Base-by-base conservation (phyloP, 1,140 invertebrate species). In the Steinernema feltiae region DNA sequence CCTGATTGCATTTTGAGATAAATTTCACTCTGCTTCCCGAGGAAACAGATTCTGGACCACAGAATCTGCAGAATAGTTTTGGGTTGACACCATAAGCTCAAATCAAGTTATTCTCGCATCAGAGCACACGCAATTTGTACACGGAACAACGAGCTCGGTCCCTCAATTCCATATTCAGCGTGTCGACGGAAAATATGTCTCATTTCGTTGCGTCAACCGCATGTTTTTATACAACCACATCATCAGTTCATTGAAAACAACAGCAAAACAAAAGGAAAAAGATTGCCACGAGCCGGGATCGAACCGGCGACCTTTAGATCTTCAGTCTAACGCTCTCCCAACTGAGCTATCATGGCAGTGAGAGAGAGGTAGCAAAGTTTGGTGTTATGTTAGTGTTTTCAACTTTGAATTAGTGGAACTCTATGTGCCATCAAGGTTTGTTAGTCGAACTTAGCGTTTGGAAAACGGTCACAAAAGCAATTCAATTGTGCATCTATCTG, bases 301-400 rank as follows among this genome's bases (percentile, higher is more conserved):
- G 87, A 87, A 87, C 86, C 86, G 81, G 86, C 82, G 87, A 87
- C 86, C 84, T 87, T 85, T 87, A 85, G 86, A 87, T 87, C 85
- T 87, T 87, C 86, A 87, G 87, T 87, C 86, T 84, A 87, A 87
- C 87, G 87, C 86, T 87, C 86, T 87, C 77, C 78, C 78, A 80
- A 76, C 75, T 76, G 75, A 76, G 75, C 75, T 76, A 76, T 76
- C 73, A 73, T 73, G 72, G 72, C 72, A 73, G 7, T 41, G 35
- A 41, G 35, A 41, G 7, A 7, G 18, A 41, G 35, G n/a, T n/a
- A n/a, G 41, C 7, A 46, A 46, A 7, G 7, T 46, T 46, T n/a
- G 41, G 41, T 46, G 41, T 46, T 7, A 46, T 46, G 41, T 46
- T 46, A 7, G 7, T 7, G 41, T n/a, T n/a, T 46, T n/a, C 41